These are phyloP conservation scores for Chelidonichthys spinosus DNA, from an alignment of 2,797 vertebrate species.

Conservation along the genomic window DNA sequence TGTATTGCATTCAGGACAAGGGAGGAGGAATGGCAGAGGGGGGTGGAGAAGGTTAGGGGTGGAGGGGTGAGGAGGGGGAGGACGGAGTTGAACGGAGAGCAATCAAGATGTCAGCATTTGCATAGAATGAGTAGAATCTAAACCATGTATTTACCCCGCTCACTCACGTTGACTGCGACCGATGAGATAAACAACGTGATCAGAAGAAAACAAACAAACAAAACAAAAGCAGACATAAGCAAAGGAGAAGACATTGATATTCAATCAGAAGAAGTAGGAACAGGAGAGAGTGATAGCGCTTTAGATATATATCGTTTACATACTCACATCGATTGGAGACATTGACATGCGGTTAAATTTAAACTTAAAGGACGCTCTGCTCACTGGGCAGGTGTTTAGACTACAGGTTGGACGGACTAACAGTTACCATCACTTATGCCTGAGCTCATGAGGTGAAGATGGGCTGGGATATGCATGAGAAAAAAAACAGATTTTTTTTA, in stretches of 20 bases:
- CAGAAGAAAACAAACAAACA: slow-evolving; percentile 88
- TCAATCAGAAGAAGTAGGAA: slow-evolving; percentile 81
- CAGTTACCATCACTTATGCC: slow-evolving; percentile 86
- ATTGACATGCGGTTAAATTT: slow-evolving; percentile 68
- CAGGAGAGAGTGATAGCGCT: slow-evolving; percentile 72
- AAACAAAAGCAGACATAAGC: slow-evolving; percentile 84
- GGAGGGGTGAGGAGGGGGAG: slow-evolving; percentile 29
- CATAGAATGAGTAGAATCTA: slow-evolving; percentile 85
- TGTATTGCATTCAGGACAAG: slow-evolving; percentile 76
- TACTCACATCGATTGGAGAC: slow-evolving; percentile 75
- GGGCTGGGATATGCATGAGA: slow-evolving; percentile 69
- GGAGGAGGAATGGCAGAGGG: slow-evolving; percentile 12
- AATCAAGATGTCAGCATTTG: slow-evolving; percentile 81
- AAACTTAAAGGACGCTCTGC: slow-evolving; percentile 57
- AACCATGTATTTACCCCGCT: slow-evolving; percentile 97
- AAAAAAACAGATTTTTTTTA: slow-evolving; percentile 42
- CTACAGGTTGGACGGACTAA: slow-evolving; percentile 57
- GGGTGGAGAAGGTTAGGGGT: not conserved
- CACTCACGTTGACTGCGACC: slow-evolving; percentile 98
- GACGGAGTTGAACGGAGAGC: slow-evolving; percentile 61
- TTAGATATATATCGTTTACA: slow-evolving; percentile 61
- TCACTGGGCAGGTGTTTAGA: slow-evolving; percentile 57
- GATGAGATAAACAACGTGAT: slow-evolving; percentile 87
- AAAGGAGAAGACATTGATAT: slow-evolving; percentile 86
- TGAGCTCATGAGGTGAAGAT: slow-evolving; percentile 79